These are phyloP conservation scores for Propithecus perrieri DNA, from an alignment of 2,797 vertebrate species.

Conservation along the genomic window DNA sequence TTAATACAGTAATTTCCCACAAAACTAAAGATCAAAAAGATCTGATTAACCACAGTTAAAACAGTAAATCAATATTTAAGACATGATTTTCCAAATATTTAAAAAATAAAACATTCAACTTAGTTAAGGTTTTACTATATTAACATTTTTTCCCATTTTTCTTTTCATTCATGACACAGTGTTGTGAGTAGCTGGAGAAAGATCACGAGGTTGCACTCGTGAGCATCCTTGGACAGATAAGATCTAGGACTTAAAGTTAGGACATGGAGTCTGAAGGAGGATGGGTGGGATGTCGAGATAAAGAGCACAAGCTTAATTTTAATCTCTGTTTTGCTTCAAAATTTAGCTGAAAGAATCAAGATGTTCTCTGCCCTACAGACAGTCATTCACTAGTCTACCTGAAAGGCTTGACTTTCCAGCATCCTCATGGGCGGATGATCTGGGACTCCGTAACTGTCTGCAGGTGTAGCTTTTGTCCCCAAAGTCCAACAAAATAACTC, in stretches of 20 bases:
- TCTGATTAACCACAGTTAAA: slow-evolving; percentile 22
- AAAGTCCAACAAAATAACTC: neutral
- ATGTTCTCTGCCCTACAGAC: neutral
- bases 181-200: neutral
- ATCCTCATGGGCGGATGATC: neutral
- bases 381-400: neutral
- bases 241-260: neutral
- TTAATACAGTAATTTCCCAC: neutral
- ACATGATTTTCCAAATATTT: neutral
- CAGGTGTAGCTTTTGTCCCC: neutral
- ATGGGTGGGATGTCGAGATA: neutral
- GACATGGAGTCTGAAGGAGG: neutral
- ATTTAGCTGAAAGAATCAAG: neutral
- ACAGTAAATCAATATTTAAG: slow-evolving; percentile 32
- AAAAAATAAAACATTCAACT: neutral
- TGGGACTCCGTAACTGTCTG: neutral
- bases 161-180: neutral
- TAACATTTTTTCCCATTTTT: neutral
- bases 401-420: neutral
- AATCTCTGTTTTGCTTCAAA: neutral
- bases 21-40: neutral
- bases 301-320: neutral
- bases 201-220: neutral
- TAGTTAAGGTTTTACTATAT: slow-evolving; percentile 10
- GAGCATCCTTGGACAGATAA: neutral